phyloP scores from a whole-genome alignment of 64 coral and sea anemone genomes.

The Stichodactyla helianthus region DNA sequence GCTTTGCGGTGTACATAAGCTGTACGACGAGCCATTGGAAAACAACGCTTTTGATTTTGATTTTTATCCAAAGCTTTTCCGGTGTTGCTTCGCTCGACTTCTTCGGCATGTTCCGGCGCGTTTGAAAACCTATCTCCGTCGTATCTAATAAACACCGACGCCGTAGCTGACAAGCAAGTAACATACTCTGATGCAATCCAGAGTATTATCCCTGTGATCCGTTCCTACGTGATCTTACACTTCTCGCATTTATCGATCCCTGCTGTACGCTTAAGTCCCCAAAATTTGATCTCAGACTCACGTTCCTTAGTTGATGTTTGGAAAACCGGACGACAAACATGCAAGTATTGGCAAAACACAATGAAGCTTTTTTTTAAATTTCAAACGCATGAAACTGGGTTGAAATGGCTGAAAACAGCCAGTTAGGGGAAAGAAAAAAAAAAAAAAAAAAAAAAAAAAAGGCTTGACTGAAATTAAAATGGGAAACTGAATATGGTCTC shows the following conservation, averaged over 20 bases:
- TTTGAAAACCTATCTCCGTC: constrained; percentile 12
- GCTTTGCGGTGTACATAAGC: not conserved
- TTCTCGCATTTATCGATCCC: not conserved
- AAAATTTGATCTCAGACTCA: not conserved
- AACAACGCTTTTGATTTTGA: not conserved
- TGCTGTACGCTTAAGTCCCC: not conserved
- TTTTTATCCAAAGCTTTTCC: not conserved
- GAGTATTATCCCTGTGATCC: not conserved
- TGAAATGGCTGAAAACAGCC: not conserved
- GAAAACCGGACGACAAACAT: not conserved
- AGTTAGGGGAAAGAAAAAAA: not conserved
- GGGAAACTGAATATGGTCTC: too few species aligned
- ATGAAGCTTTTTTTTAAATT: not conserved
- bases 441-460: not conserved
- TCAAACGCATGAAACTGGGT: not conserved
- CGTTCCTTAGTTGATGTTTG: not conserved
- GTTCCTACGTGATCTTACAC: not conserved
- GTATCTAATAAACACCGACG: not conserved
- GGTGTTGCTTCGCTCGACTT: not conserved
- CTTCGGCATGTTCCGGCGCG: not conserved
- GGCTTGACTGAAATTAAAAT: too few species aligned
- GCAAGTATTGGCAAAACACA: not conserved
- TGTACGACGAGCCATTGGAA: not conserved
- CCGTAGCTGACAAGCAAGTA: not conserved
- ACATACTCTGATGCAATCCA: not conserved